Percentiles rank a stretch among this genome's conserved stretches.
Evolutionary conservation across 2,113 vertebrate species (phyloP).

Genomic region (Nesogale talazaci): DNA sequence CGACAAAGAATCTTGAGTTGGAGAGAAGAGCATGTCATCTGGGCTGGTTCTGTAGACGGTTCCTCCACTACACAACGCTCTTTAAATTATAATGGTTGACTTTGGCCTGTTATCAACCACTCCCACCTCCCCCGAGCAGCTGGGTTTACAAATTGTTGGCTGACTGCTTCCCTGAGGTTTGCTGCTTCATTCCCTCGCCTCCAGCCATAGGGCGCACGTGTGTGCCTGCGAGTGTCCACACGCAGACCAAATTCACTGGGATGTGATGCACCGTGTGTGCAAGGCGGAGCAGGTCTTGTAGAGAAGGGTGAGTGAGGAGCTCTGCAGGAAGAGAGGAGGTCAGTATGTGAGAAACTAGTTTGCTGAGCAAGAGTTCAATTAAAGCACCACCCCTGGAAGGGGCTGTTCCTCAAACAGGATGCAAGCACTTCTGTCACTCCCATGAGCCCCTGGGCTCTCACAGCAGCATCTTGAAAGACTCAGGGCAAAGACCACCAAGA

Average conservation of each 20-base stretch:
- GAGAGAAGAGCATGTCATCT: slow-evolving; percentile 37
- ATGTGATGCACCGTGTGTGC: rapidly evolving
- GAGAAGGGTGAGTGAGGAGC: neutral
- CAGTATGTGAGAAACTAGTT: neutral
- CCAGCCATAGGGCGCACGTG: rapidly evolving
- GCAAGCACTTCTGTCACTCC: neutral
- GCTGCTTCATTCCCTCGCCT: neutral
- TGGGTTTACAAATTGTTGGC: neutral
- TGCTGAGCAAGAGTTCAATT: neutral
- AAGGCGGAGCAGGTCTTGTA: neutral
- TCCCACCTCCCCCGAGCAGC: neutral
- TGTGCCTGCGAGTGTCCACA: rapidly evolving
- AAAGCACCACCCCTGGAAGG: neutral
- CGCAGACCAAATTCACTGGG: rapidly evolving
- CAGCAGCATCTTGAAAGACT: neutral
- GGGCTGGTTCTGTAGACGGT: neutral
- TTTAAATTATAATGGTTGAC: neutral
- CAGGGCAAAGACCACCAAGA: neutral
- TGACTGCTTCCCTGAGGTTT: neutral
- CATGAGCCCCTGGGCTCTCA: neutral
- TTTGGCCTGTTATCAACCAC: neutral
- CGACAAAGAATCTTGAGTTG: neutral
- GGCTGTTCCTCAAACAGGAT: neutral
- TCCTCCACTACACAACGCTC: neutral
- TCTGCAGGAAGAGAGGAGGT: neutral